These are phyloP conservation scores for Mormyrus lacerda DNA, from an alignment of 2,113 vertebrate species.

Conservation along the genomic window DNA sequence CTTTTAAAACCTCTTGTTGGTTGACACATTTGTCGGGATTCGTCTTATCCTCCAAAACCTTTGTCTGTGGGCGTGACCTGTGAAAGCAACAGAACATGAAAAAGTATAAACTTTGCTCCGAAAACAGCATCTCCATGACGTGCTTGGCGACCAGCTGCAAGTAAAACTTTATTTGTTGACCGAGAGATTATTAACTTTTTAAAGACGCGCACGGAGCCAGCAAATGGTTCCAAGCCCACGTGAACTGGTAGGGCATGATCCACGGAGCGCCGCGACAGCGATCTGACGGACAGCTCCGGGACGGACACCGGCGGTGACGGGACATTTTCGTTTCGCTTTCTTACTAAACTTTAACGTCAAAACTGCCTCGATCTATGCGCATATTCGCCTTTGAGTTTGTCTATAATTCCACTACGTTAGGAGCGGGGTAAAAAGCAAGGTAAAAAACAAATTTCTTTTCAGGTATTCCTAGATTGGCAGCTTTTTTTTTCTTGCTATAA, in stretches of 20 bases:
- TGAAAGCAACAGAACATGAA: neutral
- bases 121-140: neutral
- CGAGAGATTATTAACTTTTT: constrained; percentile 50
- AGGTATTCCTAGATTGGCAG: neutral
- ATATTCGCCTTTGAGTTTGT: neutral
- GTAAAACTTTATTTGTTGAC: constrained; percentile 39
- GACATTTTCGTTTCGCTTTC: neutral
- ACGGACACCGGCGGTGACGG: neutral
- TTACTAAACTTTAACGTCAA: neutral
- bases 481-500: neutral
- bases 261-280: neutral
- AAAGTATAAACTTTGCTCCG: neutral
- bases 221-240: neutral
- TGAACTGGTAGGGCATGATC: neutral
- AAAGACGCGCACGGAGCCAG: neutral
- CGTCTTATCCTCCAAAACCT: neutral
- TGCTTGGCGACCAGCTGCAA: neutral
- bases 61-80: constrained; percentile 10
- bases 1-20: neutral
- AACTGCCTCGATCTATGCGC: neutral
- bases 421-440: neutral
- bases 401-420: neutral
- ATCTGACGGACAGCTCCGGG: neutral
- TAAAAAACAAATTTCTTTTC: neutral
- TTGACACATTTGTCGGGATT: neutral